phyloP scores from a whole-genome alignment of 2,113 vertebrate genomes.

The Oreochromis niloticus region DNA sequence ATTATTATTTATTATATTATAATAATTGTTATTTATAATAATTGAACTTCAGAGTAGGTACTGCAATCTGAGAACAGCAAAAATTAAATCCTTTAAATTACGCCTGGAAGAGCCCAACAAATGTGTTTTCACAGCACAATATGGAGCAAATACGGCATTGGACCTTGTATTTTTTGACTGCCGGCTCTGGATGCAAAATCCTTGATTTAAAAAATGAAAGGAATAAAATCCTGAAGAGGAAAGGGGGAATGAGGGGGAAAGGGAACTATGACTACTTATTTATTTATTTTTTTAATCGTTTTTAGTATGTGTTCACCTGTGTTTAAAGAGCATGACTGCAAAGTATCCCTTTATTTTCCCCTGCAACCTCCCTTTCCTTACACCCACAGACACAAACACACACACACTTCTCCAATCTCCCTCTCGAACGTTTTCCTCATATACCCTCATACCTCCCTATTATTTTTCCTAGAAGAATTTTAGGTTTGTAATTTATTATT shows the following conservation, averaged over 20 bases:
- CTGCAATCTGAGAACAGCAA: background rate
- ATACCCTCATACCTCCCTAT: conserved; percentile 35
- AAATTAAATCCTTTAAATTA: background rate
- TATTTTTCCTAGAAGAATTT: conserved; percentile 56
- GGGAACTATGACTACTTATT: background rate
- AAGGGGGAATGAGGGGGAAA: background rate
- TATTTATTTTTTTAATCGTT: background rate
- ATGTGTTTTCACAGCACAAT: background rate
- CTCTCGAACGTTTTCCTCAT: conserved; percentile 1
- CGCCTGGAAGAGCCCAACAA: background rate
- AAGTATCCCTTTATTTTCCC: background rate
- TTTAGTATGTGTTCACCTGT: background rate
- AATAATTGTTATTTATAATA: too few species aligned
- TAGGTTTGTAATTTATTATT: conserved; percentile 77
- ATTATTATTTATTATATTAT: too few species aligned
- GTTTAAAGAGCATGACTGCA: background rate
- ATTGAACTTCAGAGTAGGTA: background rate
- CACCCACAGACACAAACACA: background rate
- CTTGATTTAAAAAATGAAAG: background rate
- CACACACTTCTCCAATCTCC: background rate
- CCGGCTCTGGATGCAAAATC: background rate
- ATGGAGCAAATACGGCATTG: background rate
- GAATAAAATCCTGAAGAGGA: background rate
- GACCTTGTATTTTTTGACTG: background rate
- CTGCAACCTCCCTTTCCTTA: conserved; percentile 6